phyloP scores from a whole-genome alignment of 2,113 vertebrate genomes.

The Noctilio leporinus region DNA sequence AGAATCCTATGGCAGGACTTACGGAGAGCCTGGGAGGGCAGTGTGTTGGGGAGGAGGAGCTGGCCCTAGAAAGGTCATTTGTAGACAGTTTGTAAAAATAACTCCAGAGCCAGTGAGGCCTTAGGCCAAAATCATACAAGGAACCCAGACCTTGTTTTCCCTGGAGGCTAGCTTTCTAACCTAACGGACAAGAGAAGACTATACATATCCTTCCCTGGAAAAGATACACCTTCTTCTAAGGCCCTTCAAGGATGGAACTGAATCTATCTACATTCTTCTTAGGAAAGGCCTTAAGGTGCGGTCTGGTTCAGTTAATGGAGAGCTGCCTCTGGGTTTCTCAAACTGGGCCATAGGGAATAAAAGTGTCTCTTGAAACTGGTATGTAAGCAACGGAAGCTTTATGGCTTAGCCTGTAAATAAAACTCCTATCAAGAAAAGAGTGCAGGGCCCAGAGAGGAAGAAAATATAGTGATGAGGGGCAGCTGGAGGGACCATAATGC shows the following conservation, averaged over 20 bases:
- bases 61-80: background rate
- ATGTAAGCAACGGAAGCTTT: background rate
- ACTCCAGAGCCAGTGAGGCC: background rate
- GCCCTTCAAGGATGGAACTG: background rate
- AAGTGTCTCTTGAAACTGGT: background rate
- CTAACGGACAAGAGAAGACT: background rate
- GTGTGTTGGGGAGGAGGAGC: background rate
- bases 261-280: background rate
- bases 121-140: background rate
- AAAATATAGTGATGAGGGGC: background rate
- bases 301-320: background rate
- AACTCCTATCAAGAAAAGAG: background rate
- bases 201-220: background rate
- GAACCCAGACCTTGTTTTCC: background rate
- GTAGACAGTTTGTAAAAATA: background rate
- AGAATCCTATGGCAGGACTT: background rate
- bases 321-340: background rate
- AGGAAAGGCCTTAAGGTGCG: background rate
- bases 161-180: background rate
- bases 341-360: background rate
- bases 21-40: background rate
- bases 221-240: background rate
- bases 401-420: background rate
- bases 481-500: background rate
- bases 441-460: background rate